phyloP scores from a whole-genome alignment of 2,888 invertebrate species.

The Melieria omissa region DNA sequence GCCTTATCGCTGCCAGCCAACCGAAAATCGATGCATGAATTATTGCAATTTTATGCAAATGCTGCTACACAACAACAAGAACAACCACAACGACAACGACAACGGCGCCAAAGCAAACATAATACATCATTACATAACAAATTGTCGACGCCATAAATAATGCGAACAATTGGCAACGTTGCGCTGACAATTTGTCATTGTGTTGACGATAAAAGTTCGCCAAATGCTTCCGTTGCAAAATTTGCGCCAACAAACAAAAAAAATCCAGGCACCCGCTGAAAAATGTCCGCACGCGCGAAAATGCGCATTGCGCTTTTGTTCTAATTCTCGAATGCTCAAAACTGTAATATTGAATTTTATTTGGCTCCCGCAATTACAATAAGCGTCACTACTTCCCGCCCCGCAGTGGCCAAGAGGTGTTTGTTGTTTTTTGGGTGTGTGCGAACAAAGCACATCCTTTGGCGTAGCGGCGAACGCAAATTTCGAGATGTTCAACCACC shows the following conservation, averaged over 20 bases:
- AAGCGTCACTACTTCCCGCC: too few relatives aligned
- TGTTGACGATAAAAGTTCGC: too few relatives aligned
- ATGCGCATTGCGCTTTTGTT: too few relatives aligned
- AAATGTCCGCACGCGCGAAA: too few relatives aligned
- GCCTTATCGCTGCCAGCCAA: too few relatives aligned
- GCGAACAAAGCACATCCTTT: constrained; percentile 2
- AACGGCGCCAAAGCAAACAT: constrained; percentile 23
- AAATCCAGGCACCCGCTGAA: too few relatives aligned
- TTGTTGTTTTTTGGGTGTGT: neutral
- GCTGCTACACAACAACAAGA: neutral
- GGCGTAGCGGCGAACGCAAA: neutral
- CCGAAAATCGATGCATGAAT: constrained; percentile 25
- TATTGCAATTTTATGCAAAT: constrained; percentile 34
- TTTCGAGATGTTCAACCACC: constrained; percentile 11
- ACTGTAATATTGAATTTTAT: too few relatives aligned
- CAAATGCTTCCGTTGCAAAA: neutral
- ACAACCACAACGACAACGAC: neutral
- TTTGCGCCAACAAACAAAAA: too few relatives aligned
- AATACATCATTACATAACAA: constrained; percentile 36
- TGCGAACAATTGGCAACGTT: constrained; percentile 13
- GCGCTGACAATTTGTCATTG: too few relatives aligned
- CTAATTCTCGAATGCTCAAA: too few relatives aligned
- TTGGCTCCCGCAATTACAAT: too few relatives aligned
- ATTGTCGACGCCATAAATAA: constrained; percentile 35
- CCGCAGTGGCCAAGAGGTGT: too few relatives aligned